phyloP scores from a whole-genome alignment of 37 sponge, comb jelly and placozoan species.

The Beroe forskalii region DNA sequence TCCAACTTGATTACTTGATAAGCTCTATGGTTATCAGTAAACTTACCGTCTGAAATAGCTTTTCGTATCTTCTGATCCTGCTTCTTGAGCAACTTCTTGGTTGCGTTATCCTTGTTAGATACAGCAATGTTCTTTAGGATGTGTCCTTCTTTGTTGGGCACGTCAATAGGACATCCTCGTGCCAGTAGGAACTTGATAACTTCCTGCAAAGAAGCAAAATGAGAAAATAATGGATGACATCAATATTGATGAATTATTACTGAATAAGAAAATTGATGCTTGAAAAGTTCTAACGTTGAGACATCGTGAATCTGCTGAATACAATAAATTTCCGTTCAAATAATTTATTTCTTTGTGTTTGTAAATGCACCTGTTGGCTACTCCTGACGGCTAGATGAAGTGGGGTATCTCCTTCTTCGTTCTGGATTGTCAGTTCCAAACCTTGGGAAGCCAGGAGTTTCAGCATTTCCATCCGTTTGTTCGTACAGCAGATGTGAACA shows the following conservation, averaged over 20 bases:
- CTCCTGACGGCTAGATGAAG: constrained; percentile 11
- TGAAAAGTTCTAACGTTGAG: too few species aligned
- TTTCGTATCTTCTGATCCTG: constrained; percentile 2
- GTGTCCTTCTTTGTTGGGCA: constrained; percentile 34
- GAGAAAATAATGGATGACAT: too few species aligned
- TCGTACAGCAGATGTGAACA: constrained; percentile 38
- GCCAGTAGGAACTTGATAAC: constrained; percentile 52
- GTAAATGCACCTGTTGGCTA: background rate
- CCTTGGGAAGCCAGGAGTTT: constrained; percentile 21
- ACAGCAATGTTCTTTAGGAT: constrained; percentile 35
- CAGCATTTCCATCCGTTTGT: constrained; percentile 24
- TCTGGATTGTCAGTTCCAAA: constrained; percentile 1
- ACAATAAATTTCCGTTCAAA: too few species aligned
- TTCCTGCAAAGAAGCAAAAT: too few species aligned
- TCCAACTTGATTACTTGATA: too few species aligned
- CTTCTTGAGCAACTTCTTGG: constrained; percentile 53
- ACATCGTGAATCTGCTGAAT: too few species aligned
- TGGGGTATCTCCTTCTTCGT: constrained; percentile 30
- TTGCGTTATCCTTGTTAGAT: constrained; percentile 21
- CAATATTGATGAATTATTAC: too few species aligned
- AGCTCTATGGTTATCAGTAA: too few species aligned
- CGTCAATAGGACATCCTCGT: constrained; percentile 23
- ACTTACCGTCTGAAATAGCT: background rate
- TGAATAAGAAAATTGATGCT: too few species aligned
- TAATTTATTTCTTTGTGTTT: too few species aligned